phyloP scores from a whole-genome alignment of 2,797 vertebrate species.

The Takifugu rubripes region DNA sequence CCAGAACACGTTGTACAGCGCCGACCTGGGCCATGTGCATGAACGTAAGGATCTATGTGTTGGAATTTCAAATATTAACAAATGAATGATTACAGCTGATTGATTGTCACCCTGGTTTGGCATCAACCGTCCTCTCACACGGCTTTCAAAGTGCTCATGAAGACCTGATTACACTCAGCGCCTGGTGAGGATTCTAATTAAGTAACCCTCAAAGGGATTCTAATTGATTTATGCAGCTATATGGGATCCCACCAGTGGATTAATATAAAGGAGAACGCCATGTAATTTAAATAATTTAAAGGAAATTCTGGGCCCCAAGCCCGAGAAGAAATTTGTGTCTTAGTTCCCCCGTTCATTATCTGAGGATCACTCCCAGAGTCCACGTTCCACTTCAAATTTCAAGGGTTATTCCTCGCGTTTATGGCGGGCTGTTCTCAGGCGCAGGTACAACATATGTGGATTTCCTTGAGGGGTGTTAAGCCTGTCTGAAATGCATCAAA shows the following conservation, averaged over 20 bases:
- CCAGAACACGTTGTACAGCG: no score
- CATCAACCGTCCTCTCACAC: constrained; percentile 52
- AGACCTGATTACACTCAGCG: constrained; percentile 53
- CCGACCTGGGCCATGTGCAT: no score
- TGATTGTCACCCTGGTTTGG: constrained; percentile 4
- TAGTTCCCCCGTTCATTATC: constrained; percentile 26
- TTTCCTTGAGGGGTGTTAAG: constrained; percentile 6
- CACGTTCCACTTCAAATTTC: constrained; percentile 15
- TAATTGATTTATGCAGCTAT: constrained; percentile 48
- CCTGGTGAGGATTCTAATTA: constrained; percentile 47
- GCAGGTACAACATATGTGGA: constrained; percentile 19
- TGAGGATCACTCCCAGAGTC: background rate
- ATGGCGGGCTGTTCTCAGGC: constrained; percentile 26
- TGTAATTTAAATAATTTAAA: constrained; percentile 42
- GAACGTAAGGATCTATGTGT: no score
- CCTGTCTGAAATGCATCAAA: constrained; percentile 25
- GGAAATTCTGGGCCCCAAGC: constrained; percentile 25
- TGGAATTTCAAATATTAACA: no score
- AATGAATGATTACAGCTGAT: constrained; percentile 12
- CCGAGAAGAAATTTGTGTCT: constrained; percentile 27
- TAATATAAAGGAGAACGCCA: constrained; percentile 40
- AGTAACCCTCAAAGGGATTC: constrained; percentile 39
- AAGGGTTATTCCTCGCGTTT: constrained; percentile 16
- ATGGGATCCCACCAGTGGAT: constrained; percentile 16
- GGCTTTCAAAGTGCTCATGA: constrained; percentile 57